Conservation (phyloP, 2,888 invertebrate genomes). For the Hirtodrosophila histrioides region DNA sequence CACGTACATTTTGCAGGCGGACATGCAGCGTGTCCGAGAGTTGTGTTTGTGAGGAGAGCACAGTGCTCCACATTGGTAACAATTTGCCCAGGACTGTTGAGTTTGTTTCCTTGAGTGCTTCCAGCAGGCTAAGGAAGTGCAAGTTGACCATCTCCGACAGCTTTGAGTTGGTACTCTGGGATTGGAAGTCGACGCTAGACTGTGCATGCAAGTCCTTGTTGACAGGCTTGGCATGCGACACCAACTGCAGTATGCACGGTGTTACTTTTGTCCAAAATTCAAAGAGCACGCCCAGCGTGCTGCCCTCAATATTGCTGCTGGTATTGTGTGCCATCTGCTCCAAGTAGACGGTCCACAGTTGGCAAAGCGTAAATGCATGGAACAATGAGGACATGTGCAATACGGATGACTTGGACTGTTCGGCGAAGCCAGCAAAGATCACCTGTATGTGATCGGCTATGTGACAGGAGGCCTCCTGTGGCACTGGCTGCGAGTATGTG, state of each 20-base stretch:
- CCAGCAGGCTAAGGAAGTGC: slow-evolving; percentile 97
- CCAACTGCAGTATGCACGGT: slow-evolving; percentile 95
- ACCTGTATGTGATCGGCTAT: slow-evolving; percentile 98
- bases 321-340: slow-evolving; percentile 92
- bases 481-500: slow-evolving; percentile 92
- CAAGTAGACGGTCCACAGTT: slow-evolving; percentile 99
- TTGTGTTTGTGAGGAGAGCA: slow-evolving; percentile 96
- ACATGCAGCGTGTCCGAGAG: slow-evolving; percentile 94
- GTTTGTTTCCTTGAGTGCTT: slow-evolving; percentile 97
- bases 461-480: slow-evolving; percentile 97
- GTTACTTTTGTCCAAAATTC: slow-evolving; percentile 99
- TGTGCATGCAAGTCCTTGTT: slow-evolving; percentile 59
- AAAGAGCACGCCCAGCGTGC: slow-evolving; percentile 92
- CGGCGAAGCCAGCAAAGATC: slow-evolving; percentile 98
- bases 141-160: slow-evolving; percentile 98
- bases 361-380: slow-evolving; percentile 98
- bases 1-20: slow-evolving; percentile 94
- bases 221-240: slow-evolving; percentile 95
- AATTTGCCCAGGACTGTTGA: slow-evolving; percentile 96
- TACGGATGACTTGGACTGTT: slow-evolving; percentile 95
- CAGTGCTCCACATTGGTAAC: slow-evolving; percentile 97
- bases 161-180: slow-evolving; percentile 85
- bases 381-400: slow-evolving; percentile 98
- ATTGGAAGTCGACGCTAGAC: slow-evolving; percentile 55
- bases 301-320: slow-evolving; percentile 89